These are phyloP conservation scores for Sitta carolinensis DNA, from an alignment of 2,797 vertebrate species.

Conservation along the genomic window DNA sequence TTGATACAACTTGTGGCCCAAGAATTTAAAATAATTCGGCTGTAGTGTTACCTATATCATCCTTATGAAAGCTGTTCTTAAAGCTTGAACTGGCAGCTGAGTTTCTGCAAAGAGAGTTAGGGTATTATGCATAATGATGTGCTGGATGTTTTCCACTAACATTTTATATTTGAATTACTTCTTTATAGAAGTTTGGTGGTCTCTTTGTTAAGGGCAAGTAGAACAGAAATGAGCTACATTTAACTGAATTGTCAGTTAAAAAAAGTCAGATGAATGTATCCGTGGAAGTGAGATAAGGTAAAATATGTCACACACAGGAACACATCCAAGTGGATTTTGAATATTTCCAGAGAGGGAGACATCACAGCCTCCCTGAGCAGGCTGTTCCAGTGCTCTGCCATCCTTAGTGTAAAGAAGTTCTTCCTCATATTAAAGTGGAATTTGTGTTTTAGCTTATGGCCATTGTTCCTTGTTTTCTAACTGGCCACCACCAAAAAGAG, in stretches of 20 bases:
- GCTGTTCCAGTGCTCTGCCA: neutral
- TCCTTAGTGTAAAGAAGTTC: neutral
- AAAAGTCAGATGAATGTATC: neutral
- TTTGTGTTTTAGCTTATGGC: neutral
- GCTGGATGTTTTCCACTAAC: neutral
- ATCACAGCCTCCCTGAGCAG: neutral
- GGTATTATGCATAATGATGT: neutral
- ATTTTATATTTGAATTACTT: neutral
- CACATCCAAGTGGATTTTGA: neutral
- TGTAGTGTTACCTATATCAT: neutral
- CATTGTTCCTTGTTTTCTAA: neutral
- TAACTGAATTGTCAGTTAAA: neutral
- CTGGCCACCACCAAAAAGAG: neutral
- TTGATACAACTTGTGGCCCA: neutral
- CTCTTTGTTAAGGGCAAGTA: neutral
- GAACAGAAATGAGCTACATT: neutral
- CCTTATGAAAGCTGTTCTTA: neutral
- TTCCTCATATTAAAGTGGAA: neutral
- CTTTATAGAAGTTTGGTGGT: neutral
- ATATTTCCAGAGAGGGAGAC: neutral
- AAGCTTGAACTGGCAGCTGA: neutral
- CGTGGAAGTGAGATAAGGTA: neutral
- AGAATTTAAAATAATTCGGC: neutral
- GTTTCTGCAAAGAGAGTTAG: neutral
- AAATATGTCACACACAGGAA: neutral